phyloP scores from a whole-genome alignment of 2,797 vertebrate species.

The Coregonus sp. region DNA sequence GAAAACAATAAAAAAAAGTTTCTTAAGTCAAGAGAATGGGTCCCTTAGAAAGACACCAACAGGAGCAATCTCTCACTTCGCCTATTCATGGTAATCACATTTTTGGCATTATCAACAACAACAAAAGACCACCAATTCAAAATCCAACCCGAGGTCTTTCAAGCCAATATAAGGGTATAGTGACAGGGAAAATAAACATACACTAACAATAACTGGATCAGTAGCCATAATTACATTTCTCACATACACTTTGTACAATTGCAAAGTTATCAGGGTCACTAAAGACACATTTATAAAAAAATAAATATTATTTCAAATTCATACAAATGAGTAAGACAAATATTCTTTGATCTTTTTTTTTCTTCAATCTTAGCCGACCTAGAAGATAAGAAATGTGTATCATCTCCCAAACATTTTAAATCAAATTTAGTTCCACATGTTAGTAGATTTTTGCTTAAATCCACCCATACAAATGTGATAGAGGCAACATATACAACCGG shows the following conservation, averaged over 20 bases:
- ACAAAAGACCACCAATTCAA: not conserved
- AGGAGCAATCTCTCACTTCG: not conserved
- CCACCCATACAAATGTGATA: not conserved
- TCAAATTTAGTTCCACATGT: too few species aligned
- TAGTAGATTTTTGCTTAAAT: not conserved
- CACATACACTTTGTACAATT: conserved; percentile 7
- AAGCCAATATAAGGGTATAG: not conserved
- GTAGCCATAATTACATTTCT: conserved; percentile 10
- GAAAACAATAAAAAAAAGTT: not conserved
- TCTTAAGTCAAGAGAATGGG: not conserved
- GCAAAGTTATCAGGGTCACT: not conserved
- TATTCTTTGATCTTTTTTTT: not conserved
- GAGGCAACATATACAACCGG: not conserved
- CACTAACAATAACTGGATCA: not conserved
- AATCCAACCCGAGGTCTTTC: not conserved
- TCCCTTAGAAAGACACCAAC: conserved; percentile 5
- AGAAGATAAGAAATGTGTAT: not conserved
- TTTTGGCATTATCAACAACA: not conserved
- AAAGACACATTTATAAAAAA: conserved; percentile 5
- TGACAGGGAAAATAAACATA: not conserved
- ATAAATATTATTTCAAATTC: not conserved
- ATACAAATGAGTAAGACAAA: conserved; percentile 1
- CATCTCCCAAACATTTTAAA: too few species aligned
- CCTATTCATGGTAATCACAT: not conserved
- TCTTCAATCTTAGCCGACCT: not conserved